Conservation (phyloP, 2,888 invertebrate genomes). For the Blomia tropicalis region DNA sequence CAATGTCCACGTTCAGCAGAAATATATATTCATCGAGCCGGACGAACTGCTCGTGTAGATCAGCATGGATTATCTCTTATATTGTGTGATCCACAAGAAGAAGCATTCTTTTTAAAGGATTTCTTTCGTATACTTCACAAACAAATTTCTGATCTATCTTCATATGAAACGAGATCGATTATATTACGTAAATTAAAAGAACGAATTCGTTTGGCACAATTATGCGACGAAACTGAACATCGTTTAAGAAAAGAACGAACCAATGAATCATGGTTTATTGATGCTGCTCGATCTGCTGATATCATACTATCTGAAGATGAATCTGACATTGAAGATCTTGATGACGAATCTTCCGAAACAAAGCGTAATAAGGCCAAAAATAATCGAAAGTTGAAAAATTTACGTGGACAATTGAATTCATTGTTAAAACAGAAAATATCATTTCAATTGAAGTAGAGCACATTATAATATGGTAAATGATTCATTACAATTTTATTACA, state of each 20-base stretch:
- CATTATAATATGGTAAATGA: no score
- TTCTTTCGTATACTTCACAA: conserved; percentile 67
- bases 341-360: no score
- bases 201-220: conserved; percentile 56
- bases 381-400: conserved; percentile 9
- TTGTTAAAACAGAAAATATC: neutral
- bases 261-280: conserved; percentile 66
- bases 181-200: conserved; percentile 50
- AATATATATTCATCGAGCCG: conserved; percentile 89
- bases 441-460: no score
- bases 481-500: no score
- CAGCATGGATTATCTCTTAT: conserved; percentile 77
- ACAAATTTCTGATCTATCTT: conserved; percentile 57
- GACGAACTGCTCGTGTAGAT: conserved; percentile 78
- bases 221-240: conserved; percentile 58
- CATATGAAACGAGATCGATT: conserved; percentile 56
- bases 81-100: conserved; percentile 73
- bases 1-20: conserved; percentile 87
- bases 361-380: neutral
- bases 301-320: conserved; percentile 54
- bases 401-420: neutral
- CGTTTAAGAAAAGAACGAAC: conserved; percentile 48
- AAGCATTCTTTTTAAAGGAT: conserved; percentile 52
- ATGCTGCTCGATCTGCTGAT: conserved; percentile 75
- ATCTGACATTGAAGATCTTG: neutral